Base-by-base conservation (phyloP, 2,797 vertebrate species). In the Sebastes aleutianus region DNA sequence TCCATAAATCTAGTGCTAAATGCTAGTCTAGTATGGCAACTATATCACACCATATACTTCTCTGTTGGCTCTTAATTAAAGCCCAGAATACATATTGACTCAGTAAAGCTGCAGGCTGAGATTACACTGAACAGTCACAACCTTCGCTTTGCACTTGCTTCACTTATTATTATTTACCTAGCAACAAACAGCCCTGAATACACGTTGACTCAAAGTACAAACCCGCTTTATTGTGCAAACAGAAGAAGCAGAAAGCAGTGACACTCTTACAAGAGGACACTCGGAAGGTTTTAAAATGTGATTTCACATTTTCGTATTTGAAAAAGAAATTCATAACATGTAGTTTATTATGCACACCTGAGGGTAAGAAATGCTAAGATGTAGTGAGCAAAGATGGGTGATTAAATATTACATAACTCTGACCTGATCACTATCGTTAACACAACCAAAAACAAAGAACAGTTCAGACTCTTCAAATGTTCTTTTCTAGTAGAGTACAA, bases 11-110 rank as follows among this genome's bases (percentile, higher is more conserved):
- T 8, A 1, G 62, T 6, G 0, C 20, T 34, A 4, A 34, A 65
- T 26, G 2, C 9, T 13, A 3, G 24, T 50, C 14, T 13, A 22
- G 27, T 16, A 5, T 1, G n/a, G 36, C 13, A 6, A 8, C 9
- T 1, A 13, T 9, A 27, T 24, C 32, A 39, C 3, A 26, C 11
- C 0, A 4, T 24, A 8, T 27, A 57, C 13, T n/a, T 74, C 4
- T 1, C 18, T 27, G 24, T 11, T 50, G 14, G 18, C 74, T 71
- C 20, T 32, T 54, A 69, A 77, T 64, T 13, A 86, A 79, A 62
- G 70, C 10, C 18, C 29, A 76, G n/a, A 47, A 18, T 1, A 85
- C 75, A 79, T 77, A 80, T 74, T 84, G 80, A 85, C 77, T 78
- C 31, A 29, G 57, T 18, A 7, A 7, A 68, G 56, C 79, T 31